These are phyloP conservation scores for Chrosomus eos DNA, from an alignment of 2,797 vertebrate species.

Conservation along the genomic window DNA sequence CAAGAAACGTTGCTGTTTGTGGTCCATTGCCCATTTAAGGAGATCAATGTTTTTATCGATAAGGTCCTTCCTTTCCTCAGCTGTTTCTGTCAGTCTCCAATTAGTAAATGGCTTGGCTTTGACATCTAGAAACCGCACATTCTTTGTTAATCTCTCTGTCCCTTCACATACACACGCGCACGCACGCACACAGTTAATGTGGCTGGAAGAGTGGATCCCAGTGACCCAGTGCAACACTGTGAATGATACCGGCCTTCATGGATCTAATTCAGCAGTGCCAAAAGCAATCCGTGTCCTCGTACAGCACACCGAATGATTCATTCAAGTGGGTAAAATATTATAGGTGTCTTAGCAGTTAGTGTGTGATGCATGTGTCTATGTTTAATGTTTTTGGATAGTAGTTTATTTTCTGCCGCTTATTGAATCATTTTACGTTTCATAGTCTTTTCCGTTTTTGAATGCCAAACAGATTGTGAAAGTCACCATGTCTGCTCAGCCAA, in stretches of 20 bases:
- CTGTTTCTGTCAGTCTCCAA: conserved; percentile 53
- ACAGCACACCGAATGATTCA: neutral
- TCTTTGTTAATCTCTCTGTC: conserved; percentile 51
- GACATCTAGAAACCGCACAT: conserved; percentile 55
- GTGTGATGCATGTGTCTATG: conserved; percentile 17
- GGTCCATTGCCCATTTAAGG: conserved; percentile 55
- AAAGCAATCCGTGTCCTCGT: neutral
- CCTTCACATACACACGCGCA: conserved; percentile 34
- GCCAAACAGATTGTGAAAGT: conserved; percentile 57
- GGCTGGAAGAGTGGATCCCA: conserved; percentile 50
- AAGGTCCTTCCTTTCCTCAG: conserved; percentile 58
- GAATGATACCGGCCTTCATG: neutral
- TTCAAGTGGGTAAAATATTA: neutral
- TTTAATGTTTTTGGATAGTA: conserved; percentile 2
- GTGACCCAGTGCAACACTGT: neutral
- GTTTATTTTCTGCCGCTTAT: conserved; percentile 6
- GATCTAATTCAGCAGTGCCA: conserved; percentile 13
- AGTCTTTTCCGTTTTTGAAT: conserved; percentile 7
- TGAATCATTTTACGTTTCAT: conserved; percentile 10
- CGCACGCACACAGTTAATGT: conserved; percentile 56
- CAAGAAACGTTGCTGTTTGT: conserved; percentile 27
- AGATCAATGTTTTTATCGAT: conserved; percentile 62
- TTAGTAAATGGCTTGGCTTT: conserved; percentile 63
- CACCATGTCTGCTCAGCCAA: conserved; percentile 46
- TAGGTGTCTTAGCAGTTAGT: neutral